Evolutionary conservation across 2,888 invertebrate species (phyloP).

Genomic region (Silvanus unidentatus): DNA sequence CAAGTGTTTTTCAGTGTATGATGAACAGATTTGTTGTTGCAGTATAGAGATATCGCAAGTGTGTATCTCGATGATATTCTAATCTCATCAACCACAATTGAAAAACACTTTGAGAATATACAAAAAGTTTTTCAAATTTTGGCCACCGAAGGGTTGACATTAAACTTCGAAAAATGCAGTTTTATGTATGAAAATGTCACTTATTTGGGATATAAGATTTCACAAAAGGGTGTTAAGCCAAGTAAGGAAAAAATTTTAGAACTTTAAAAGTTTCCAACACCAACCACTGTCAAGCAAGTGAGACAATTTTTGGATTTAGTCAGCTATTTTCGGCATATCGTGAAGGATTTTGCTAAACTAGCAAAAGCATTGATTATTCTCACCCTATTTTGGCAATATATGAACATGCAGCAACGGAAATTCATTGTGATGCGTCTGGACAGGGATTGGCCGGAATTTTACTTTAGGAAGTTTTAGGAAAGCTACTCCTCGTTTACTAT

Average conservation of each 20-base stretch:
- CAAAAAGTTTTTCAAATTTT: conserved; percentile 11
- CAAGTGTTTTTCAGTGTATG: conserved; percentile 32
- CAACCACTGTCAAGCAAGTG: conserved; percentile 19
- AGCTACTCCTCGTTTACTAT: conserved; percentile 31
- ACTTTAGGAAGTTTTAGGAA: conserved; percentile 27
- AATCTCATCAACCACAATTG: conserved; percentile 6
- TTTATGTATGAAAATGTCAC: conserved; percentile 11
- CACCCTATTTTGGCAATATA: no score
- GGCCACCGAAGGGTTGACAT: conserved; percentile 10
- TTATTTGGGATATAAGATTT: conserved; percentile 14
- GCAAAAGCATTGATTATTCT: conserved; percentile 19
- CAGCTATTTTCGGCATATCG: conserved; percentile 24
- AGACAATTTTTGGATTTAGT: conserved; percentile 22
- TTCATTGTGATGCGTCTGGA: conserved; percentile 26
- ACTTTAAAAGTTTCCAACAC: conserved; percentile 27
- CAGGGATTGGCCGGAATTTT: conserved; percentile 26
- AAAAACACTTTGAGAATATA: conserved; percentile 10
- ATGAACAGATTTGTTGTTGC: conserved; percentile 8
- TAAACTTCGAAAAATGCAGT: conserved; percentile 16
- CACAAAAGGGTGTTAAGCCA: conserved; percentile 9
- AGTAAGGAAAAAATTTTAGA: conserved; percentile 12
- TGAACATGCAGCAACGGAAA: no score
- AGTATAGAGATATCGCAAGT: conserved; percentile 2
- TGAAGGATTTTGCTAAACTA: conserved; percentile 18
- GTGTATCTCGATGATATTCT: conserved; percentile 16